These are phyloP conservation scores for Streptopelia turtur DNA, from an alignment of 2,797 vertebrate species.

Conservation along the genomic window DNA sequence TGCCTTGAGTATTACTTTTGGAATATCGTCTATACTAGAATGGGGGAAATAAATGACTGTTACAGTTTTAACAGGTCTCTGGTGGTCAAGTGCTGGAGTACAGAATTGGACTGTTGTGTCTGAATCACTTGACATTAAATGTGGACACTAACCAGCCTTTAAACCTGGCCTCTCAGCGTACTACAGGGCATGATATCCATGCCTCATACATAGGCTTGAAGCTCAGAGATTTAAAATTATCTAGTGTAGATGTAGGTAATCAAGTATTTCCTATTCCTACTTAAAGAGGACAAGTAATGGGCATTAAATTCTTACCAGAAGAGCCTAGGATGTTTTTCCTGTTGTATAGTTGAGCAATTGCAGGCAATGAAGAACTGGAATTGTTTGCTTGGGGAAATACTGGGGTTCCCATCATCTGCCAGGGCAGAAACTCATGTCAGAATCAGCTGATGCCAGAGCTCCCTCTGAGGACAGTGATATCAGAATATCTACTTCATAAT, in stretches of 20 bases:
- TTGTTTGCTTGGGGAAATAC: background rate
- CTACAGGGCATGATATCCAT: accelerated
- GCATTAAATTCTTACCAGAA: background rate
- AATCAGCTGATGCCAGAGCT: background rate
- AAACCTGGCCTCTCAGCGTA: accelerated
- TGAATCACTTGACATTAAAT: background rate
- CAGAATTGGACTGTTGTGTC: background rate
- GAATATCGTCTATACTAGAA: background rate
- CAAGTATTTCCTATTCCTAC: background rate
- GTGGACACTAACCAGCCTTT: background rate
- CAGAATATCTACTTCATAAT: background rate
- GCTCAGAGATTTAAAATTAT: background rate
- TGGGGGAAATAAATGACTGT: background rate
- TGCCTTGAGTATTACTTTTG: background rate
- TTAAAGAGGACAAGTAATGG: background rate
- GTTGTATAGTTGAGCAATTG: background rate
- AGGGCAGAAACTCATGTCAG: accelerated
- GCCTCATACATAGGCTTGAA: background rate
- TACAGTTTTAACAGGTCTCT: background rate
- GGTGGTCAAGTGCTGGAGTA: background rate
- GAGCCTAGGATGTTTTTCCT: background rate
- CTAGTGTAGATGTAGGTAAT: background rate
- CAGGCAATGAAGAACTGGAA: background rate
- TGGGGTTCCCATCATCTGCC: background rate
- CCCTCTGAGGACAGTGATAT: background rate